Evolutionary conservation across 1,140 invertebrate species (phyloP).

Genomic region (Dolichoris vasculosae): DNA sequence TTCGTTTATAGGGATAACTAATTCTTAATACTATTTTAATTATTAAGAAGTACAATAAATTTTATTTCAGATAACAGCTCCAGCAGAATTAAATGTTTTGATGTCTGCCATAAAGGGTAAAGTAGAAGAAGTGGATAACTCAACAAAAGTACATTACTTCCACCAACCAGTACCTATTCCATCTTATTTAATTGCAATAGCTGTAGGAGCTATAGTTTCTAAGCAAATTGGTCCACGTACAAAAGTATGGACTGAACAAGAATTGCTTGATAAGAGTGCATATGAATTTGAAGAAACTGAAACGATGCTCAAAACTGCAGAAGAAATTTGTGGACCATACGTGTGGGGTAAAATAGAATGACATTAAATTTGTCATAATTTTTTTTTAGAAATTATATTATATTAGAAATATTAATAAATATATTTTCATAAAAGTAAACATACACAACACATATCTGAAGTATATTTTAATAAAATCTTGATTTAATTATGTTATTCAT

Average conservation of each 20-base stretch:
- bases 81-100: constrained; percentile 85
- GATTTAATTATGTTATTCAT: no score
- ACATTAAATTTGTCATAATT: no score
- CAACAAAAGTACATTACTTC: constrained; percentile 78
- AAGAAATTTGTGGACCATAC: constrained; percentile 87
- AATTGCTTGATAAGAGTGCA: constrained; percentile 87
- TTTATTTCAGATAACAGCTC: constrained; percentile 79
- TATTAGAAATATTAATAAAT: no score
- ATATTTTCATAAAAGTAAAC: no score
- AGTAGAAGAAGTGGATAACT: constrained; percentile 65
- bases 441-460: no score
- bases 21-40: neutral
- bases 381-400: no score
- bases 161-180: constrained; percentile 85
- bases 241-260: constrained; percentile 92
- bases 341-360: constrained; percentile 79
- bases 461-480: no score
- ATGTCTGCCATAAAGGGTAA: constrained; percentile 89
- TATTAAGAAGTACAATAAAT: constrained; percentile 19
- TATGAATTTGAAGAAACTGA: constrained; percentile 94
- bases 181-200: constrained; percentile 89
- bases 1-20: no score
- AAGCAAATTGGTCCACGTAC: constrained; percentile 85
- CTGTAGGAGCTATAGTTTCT: constrained; percentile 87
- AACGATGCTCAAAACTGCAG: constrained; percentile 87